A percentile compares a stretch with the other conserved stretches of the same genome.
Conservation (phyloP, 2,797 vertebrate species). For the Molossus alvarezi region DNA sequence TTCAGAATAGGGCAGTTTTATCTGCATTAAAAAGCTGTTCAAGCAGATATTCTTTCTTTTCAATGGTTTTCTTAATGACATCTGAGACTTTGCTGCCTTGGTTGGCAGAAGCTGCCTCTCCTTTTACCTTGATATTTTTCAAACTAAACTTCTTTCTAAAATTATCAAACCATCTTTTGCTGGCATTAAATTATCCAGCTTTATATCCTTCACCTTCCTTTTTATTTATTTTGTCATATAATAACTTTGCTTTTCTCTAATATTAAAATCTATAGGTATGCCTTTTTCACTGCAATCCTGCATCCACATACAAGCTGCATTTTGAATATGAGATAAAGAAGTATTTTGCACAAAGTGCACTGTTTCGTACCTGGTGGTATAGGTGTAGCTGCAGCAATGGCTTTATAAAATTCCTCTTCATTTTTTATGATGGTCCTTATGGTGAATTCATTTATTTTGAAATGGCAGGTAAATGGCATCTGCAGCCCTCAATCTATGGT, state of each 20-base stretch:
- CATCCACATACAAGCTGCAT: background rate
- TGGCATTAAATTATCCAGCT: background rate
- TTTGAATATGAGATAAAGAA: background rate
- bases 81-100: background rate
- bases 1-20: background rate
- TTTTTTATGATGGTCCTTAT: background rate
- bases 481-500: background rate
- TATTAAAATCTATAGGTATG: background rate
- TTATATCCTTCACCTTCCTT: background rate
- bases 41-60: background rate
- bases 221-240: background rate
- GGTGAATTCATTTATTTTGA: conserved; percentile 2
- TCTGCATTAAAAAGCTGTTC: background rate
- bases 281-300: background rate
- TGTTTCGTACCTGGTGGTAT: background rate
- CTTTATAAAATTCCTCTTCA: background rate
- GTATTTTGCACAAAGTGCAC: background rate
- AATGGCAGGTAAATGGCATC: background rate
- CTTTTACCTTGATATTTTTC: background rate
- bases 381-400: background rate
- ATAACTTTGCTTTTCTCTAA: background rate
- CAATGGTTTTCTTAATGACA: background rate
- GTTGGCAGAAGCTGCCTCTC: background rate
- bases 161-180: background rate
- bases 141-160: background rate